Evolutionary conservation across 2,888 invertebrate species (phyloP), one percentile per base, ranked within the genome.

Genomic region (Pandemis corylana): DNA sequence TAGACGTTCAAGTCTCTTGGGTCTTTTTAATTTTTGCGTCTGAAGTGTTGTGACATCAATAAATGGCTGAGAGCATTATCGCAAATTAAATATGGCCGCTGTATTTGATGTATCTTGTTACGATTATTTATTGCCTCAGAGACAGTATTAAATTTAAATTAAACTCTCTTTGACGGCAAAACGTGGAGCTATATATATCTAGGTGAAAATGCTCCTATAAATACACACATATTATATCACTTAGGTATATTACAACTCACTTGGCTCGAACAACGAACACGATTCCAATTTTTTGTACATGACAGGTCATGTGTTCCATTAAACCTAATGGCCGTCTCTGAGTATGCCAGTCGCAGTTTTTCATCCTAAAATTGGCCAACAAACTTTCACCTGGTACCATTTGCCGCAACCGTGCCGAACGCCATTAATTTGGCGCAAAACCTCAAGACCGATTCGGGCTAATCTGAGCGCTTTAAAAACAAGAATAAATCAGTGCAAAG

Each of bases 1-100:
- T n/a, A 66, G 66, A 36, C 66, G 51, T 13, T n/a, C 5, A 9
- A n/a, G 65, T 69, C 69, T 7, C 73, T 7, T n/a, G 49, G 69
- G 73, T 42, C 41, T 65, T 69, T 69, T 69, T 69, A 61, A 74
- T 61, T 66, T 59, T 68, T 64, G 41, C 28, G n/a, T 12, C 59
- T 44, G 65, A 61, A 69, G 51, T 74, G 68, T 65, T 65, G 69
- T 74, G 73, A 74, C 73, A 65, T 61, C 69, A 69, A 69, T 69
- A 41, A 74, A 28, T 42, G 51, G 65, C 59, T 36, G 49, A 10
- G 20, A 28, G 69, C 73, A 69, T 74, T 74, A 69, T 51, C 49
- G 69, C 73, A 69, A 73, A 74, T 74, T 69, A 69, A 69, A 74
- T 42, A 74, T 65, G 73, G 65, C 73, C 65, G 41, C 15, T 42